Evolutionary conservation across 2,888 invertebrate genomes (phyloP), one percentile per base, ranked within the genome.

Genomic region (Cyaniris semiargus): DNA sequence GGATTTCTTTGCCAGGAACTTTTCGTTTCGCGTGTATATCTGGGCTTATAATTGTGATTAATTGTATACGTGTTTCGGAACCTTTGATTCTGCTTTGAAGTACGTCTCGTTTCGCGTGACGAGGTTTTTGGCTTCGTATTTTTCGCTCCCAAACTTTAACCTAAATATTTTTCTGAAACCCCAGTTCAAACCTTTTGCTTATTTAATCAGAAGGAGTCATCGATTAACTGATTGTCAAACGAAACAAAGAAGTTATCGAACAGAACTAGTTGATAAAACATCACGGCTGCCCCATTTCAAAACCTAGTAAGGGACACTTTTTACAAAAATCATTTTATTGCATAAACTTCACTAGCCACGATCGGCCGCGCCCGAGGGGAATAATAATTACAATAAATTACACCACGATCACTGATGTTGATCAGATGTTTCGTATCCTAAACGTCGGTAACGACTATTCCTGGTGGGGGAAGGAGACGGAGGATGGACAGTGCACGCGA

Each of bases 391-490:
- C 18, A 74, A 74, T 66, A 66, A 31, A 27, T 74, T 48, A 44
- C 21, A 72, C 72, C 53, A 15, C 18, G 74, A 53, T 31, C 23
- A 23, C 74, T 74, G 27, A 53, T 74, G 74, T 48, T 74, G 56
- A 71, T 77, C 72, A 77, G 58, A 77, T 77, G 77, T 72, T 77
- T 72, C 53, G 56, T 72, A 76, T 76, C 77, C 60, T 56, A 34
- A 72, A 70, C 72, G 56, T 53, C 70, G 66, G 60, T 77, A 75
- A 78, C 76, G 79, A 75, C 77, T 80, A 79, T 79, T 80, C 77
- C 76, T 71, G 79, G 78, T 58, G 77, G 7, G 8, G 72, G 71
- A 79, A 48, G 15, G 76, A 60, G 79, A 76, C 27, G 60, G 76
- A 7, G 8, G 15, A 27, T 13, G 21, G 3, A 3, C 1, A 10